Evolutionary conservation across 1,140 invertebrate genomes (phyloP).

Genomic region (Leptestheria dahalacensis): DNA sequence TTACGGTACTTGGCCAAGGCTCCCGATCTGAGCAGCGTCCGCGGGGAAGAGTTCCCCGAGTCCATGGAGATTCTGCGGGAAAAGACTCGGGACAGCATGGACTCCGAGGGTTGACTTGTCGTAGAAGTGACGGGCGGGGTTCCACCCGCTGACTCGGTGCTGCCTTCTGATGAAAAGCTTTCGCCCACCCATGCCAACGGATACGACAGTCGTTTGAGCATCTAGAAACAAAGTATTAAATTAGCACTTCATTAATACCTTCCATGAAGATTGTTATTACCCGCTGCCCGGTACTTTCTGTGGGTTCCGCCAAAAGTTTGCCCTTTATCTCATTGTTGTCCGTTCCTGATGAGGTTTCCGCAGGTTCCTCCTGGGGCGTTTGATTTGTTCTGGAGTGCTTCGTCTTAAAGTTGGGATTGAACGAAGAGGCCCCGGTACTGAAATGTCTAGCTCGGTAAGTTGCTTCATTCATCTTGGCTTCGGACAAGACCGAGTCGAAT

Average conservation of each 20-base stretch:
- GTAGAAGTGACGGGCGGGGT: conserved; percentile 33
- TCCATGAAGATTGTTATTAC: neutral
- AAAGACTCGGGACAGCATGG: conserved; percentile 74
- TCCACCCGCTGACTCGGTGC: neutral
- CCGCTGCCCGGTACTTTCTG: neutral
- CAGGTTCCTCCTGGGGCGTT: no score
- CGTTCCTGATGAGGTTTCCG: neutral
- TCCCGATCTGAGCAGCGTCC: neutral
- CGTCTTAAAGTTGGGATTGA: no score
- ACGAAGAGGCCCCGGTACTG: neutral
- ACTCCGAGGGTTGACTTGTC: conserved; percentile 37
- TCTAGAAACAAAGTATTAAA: conserved; percentile 26
- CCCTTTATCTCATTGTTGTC: neutral
- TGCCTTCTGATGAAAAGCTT: conserved; percentile 37
- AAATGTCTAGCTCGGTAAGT: neutral
- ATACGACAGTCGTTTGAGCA: conserved; percentile 77
- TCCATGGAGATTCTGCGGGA: conserved; percentile 44
- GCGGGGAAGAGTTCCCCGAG: neutral
- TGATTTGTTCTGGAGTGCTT: no score
- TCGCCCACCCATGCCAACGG: conserved; percentile 77
- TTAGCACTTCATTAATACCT: neutral
- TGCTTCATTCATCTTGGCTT: neutral
- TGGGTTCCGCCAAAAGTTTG: neutral
- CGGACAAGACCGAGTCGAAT: neutral
- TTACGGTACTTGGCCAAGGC: conserved; percentile 44